A percentile compares a stretch with the other conserved stretches of the same genome.
Conservation (phyloP, 1,140 invertebrate species). For the Bursaphelenchus mucronatus region DNA sequence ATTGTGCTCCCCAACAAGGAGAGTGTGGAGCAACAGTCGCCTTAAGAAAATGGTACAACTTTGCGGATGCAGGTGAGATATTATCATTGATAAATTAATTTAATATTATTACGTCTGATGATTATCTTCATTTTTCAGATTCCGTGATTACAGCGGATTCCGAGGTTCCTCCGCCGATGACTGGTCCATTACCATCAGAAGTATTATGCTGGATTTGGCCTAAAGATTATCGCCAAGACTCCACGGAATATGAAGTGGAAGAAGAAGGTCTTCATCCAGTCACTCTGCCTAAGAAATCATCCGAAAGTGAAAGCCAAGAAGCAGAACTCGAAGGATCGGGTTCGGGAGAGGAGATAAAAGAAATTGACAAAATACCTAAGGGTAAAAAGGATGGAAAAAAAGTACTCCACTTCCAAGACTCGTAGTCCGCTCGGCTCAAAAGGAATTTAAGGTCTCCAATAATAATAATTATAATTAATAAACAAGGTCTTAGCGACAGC, state of each 20-base stretch:
- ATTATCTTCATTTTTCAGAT: neutral
- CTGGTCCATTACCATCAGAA: neutral
- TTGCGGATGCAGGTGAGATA: neutral
- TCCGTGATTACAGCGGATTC: neutral
- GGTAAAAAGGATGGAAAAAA: neutral
- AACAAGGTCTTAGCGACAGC: too few species aligned
- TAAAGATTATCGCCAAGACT: conserved; percentile 8
- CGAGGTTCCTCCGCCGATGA: neutral
- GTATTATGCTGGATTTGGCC: conserved; percentile 6
- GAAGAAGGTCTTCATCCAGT: conserved; percentile 4
- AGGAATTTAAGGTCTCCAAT: too few species aligned
- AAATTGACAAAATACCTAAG: neutral
- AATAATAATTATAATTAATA: too few species aligned
- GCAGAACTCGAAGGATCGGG: neutral
- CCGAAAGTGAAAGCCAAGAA: neutral
- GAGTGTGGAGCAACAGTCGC: neutral
- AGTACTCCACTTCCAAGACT: conserved; percentile 14
- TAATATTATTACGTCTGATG: conserved; percentile 1
- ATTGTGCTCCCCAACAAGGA: neutral
- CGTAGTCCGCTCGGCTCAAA: neutral
- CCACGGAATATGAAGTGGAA: conserved; percentile 14
- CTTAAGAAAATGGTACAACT: conserved; percentile 1
- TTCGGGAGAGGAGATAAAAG: conserved; percentile 16
- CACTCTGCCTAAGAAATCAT: conserved; percentile 9
- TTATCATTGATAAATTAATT: neutral